phyloP scores from a whole-genome alignment of 2,888 invertebrate genomes.

The Polymixis flavicincta region DNA sequence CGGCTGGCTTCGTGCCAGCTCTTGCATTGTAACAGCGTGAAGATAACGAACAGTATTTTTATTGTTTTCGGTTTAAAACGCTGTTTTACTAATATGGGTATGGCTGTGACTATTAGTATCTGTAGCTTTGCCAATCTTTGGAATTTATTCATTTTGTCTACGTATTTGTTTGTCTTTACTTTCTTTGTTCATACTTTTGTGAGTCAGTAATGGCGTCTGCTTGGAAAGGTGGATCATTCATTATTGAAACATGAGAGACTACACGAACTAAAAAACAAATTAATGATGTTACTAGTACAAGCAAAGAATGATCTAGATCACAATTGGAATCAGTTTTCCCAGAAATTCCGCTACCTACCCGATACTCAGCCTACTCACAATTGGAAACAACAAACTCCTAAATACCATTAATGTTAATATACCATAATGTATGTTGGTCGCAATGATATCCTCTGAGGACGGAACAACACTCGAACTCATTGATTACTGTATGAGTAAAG shows the following conservation, averaged over 20 bases:
- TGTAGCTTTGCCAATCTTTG: background rate
- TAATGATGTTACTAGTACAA: background rate
- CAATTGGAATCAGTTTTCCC: background rate
- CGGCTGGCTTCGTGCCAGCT: constrained; percentile 57
- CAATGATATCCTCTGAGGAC: constrained; percentile 25
- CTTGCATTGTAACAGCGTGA: constrained; percentile 39
- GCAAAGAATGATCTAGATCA: background rate
- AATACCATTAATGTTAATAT: constrained; percentile 34
- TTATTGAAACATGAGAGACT: background rate
- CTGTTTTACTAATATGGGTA: constrained; percentile 31
- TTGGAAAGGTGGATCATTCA: too few species aligned
- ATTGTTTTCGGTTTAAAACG: constrained; percentile 29
- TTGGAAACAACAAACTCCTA: constrained; percentile 13
- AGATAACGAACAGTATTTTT: constrained; percentile 41
- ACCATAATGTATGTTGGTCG: constrained; percentile 23
- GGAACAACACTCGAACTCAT: constrained; percentile 11
- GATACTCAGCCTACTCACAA: background rate
- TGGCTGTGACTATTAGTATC: background rate
- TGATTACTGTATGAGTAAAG: constrained; percentile 34
- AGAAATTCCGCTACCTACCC: too few species aligned
- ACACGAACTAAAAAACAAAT: background rate
- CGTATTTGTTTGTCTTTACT: background rate
- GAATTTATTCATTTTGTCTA: background rate
- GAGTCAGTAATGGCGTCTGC: background rate
- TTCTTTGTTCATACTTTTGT: background rate